These are phyloP conservation scores for Chiroxiphia lanceolata DNA, from an alignment of 2,797 vertebrate species.

Conservation along the genomic window DNA sequence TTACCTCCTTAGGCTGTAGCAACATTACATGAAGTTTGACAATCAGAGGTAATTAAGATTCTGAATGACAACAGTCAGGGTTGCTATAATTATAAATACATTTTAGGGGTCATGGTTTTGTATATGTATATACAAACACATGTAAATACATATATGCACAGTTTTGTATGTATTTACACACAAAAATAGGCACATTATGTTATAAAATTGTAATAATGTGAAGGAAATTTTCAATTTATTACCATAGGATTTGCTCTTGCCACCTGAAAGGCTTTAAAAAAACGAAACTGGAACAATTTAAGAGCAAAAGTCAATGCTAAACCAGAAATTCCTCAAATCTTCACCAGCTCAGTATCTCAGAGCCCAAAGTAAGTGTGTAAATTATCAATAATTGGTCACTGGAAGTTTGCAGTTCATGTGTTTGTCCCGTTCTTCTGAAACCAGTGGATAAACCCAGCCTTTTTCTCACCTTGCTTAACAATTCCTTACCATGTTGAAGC, in stretches of 20 bases:
- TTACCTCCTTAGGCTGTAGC: neutral
- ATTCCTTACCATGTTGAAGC: constrained; percentile 87
- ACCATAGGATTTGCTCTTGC: neutral
- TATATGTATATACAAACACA: rapidly evolving
- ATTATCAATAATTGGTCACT: neutral
- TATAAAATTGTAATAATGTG: neutral
- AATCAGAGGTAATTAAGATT: neutral
- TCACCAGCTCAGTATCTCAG: neutral
- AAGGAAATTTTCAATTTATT: neutral
- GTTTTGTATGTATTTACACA: neutral
- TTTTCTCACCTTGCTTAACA: neutral
- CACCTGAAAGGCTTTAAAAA: neutral
- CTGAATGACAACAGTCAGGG: neutral
- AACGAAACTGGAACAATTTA: neutral
- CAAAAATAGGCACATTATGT: neutral
- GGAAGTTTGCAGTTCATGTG: neutral
- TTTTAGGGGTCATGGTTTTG: neutral
- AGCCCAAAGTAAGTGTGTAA: neutral
- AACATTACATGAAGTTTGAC: neutral
- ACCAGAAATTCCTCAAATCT: neutral
- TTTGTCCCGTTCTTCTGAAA: neutral
- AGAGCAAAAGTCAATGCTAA: neutral
- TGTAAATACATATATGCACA: neutral
- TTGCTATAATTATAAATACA: neutral
- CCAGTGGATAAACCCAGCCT: neutral